Evolutionary conservation across 2,888 invertebrate species (phyloP).

Genomic region (Ischnura elegans): DNA sequence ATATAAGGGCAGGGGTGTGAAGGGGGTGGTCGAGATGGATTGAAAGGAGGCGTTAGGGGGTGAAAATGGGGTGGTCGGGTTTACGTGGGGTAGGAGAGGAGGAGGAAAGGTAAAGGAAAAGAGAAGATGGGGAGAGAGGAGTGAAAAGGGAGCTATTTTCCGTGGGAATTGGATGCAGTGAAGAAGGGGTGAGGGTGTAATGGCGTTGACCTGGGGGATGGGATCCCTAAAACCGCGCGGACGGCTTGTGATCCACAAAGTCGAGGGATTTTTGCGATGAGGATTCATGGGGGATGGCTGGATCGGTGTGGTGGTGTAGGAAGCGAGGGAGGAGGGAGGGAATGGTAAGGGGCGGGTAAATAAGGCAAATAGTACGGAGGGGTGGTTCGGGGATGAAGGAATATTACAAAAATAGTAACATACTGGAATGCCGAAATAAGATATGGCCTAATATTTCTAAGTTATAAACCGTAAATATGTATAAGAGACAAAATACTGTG

Average conservation of each 20-base stretch:
- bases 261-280: constrained; percentile 1
- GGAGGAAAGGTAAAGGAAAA: not conserved
- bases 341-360: not conserved
- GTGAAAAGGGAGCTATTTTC: not conserved
- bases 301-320: not conserved
- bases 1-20: not conserved
- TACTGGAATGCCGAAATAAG: no score
- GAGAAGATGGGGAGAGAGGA: not conserved
- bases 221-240: not conserved
- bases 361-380: no score
- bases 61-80: not conserved
- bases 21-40: not conserved
- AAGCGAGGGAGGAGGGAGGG: not conserved
- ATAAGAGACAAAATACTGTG: no score
- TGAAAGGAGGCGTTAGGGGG: not conserved
- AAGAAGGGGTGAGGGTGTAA: not conserved
- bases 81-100: not conserved
- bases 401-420: no score
- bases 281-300: not conserved
- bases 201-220: not conserved
- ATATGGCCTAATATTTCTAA: no score
- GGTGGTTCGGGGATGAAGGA: no score
- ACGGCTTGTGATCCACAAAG: constrained; percentile 13
- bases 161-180: constrained; percentile 22
- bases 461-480: no score